phyloP scores from a whole-genome alignment of 2,888 invertebrate genomes.

The Temnothorax rugatulus region DNA sequence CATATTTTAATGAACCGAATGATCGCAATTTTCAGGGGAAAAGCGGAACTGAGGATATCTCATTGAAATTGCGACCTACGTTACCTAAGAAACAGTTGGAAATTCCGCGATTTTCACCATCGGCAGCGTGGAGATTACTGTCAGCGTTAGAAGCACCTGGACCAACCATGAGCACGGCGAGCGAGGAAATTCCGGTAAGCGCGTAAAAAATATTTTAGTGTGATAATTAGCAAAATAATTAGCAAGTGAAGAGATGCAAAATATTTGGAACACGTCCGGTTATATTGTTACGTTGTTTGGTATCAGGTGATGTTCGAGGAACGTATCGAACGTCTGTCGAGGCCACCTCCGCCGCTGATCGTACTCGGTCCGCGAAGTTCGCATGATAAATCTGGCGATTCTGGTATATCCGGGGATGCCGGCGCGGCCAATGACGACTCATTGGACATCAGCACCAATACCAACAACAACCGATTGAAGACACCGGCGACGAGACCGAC shows the following conservation, averaged over 20 bases:
- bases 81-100: conserved; percentile 93
- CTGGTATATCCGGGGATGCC: conserved; percentile 94
- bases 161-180: conserved; percentile 81
- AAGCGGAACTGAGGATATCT: conserved; percentile 89
- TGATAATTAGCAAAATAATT: neutral
- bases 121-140: conserved; percentile 93
- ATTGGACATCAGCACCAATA: conserved; percentile 75
- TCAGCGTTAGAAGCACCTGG: conserved; percentile 88
- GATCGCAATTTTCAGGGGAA: conserved; percentile 76
- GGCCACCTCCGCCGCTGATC: conserved; percentile 86
- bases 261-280: neutral
- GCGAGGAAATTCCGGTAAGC: conserved; percentile 83
- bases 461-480: conserved; percentile 70
- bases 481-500: conserved; percentile 83
- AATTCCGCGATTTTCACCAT: conserved; percentile 93
- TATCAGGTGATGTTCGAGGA: conserved; percentile 87
- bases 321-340: conserved; percentile 87
- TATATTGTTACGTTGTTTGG: neutral
- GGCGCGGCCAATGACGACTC: conserved; percentile 87
- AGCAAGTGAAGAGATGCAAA: neutral
- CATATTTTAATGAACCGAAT: neutral
- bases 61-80: conserved; percentile 92
- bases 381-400: conserved; percentile 93
- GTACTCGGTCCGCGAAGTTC: conserved; percentile 87
- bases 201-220: neutral